Evolutionary conservation across 2,797 vertebrate species (phyloP).

Genomic region (Gouania willdenowi): DNA sequence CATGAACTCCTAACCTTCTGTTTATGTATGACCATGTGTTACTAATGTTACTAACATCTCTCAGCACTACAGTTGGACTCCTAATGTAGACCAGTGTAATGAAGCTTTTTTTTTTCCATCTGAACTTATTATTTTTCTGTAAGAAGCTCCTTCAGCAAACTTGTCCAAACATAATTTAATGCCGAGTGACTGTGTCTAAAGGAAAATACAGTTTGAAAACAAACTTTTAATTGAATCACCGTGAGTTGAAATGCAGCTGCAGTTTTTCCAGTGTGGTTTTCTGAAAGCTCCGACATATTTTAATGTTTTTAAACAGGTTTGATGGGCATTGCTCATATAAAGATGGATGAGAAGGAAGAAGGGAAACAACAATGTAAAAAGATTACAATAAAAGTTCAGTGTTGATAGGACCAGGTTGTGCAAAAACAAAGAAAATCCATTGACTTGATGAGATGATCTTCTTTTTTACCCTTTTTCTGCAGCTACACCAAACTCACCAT

Average conservation of each 20-base stretch:
- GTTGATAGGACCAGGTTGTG: no score
- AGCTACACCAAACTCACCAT: no score
- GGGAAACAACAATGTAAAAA: no score
- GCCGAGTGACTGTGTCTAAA: conserved; percentile 30
- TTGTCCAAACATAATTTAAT: conserved; percentile 50
- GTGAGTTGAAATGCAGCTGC: conserved; percentile 2
- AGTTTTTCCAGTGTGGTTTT: conserved; percentile 9
- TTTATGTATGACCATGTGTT: conserved; percentile 32
- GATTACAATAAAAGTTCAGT: no score
- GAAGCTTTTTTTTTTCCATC: conserved; percentile 27
- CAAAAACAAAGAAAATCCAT: no score
- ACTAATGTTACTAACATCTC: conserved; percentile 16
- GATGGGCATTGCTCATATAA: not conserved
- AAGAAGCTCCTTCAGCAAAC: conserved; percentile 27
- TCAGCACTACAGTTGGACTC: conserved; percentile 2
- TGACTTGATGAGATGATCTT: no score
- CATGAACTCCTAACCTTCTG: conserved; percentile 27
- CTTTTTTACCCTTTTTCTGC: no score
- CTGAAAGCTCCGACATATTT: not conserved
- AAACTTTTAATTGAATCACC: conserved; percentile 34
- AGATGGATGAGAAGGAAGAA: no score
- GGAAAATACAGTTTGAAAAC: conserved; percentile 38
- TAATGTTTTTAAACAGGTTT: no score
- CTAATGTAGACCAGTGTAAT: conserved; percentile 19
- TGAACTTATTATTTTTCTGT: conserved; percentile 24